Evolutionary conservation across 2,797 vertebrate genomes (phyloP).

Genomic region (Ctenosaura bakeri): DNA sequence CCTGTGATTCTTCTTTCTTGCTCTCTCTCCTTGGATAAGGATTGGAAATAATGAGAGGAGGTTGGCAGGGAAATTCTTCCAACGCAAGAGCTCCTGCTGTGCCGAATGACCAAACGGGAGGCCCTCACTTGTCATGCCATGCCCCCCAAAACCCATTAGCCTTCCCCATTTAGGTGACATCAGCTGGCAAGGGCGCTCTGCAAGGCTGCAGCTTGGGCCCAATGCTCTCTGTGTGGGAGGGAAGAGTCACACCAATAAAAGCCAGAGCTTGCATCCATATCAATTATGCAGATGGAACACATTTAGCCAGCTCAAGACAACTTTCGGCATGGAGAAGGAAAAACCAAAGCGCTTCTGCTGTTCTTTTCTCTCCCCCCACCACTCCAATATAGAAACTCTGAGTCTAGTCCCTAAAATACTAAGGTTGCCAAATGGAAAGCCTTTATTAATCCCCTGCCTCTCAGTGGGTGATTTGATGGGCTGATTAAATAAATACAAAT

Average conservation of each 20-base stretch:
- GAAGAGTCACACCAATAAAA: not conserved
- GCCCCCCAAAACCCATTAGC: conserved; percentile 29
- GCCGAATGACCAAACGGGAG: not conserved
- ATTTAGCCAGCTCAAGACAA: not conserved
- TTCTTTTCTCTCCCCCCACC: not conserved
- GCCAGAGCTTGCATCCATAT: not conserved
- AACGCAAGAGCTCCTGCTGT: not conserved
- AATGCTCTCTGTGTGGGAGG: not conserved
- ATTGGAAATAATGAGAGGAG: not conserved
- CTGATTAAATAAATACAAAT: conserved; percentile 4
- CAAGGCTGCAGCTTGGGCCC: not conserved
- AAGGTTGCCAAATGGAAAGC: not conserved
- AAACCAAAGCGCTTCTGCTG: not conserved
- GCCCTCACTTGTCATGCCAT: not conserved
- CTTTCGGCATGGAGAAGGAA: not conserved
- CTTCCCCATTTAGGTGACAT: conserved; percentile 11
- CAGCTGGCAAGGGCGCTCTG: not conserved
- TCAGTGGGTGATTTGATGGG: not conserved
- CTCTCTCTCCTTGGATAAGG: too few relatives aligned
- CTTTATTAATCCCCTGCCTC: conserved; percentile 2
- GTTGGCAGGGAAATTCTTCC: not conserved
- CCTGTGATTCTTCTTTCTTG: too few relatives aligned
- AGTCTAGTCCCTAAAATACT: not conserved
- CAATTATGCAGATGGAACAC: not conserved
- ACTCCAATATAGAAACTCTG: not conserved